A percentile compares a stretch with the other conserved stretches of the same genome.
phyloP scores from a whole-genome alignment of 92 coral and sea anemone species.

The Anthopleura xanthogrammica region DNA sequence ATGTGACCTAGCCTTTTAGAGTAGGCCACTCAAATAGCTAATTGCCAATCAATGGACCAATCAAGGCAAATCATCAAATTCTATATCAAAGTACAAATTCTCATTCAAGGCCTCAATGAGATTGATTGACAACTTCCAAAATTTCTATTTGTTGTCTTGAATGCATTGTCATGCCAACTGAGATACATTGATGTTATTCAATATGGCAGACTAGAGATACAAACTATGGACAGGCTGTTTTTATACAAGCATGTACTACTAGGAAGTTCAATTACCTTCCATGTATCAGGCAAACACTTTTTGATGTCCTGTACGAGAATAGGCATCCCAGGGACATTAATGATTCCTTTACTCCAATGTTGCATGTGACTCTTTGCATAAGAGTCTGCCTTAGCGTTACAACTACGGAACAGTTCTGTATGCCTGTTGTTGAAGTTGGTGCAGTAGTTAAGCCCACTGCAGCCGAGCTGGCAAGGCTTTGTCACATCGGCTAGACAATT shows the following conservation, averaged over 20 bases:
- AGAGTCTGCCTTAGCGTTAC: constrained; percentile 65
- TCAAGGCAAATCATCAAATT: neutral
- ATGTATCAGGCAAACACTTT: constrained; percentile 85
- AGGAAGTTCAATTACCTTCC: constrained; percentile 70
- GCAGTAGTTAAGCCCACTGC: constrained; percentile 82
- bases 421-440: constrained; percentile 95
- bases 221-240: too few relatives aligned
- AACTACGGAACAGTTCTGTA: constrained; percentile 93
- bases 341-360: constrained; percentile 81
- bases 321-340: constrained; percentile 69
- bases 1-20: neutral
- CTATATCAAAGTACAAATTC: too few relatives aligned
- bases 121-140: too few relatives aligned
- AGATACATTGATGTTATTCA: too few relatives aligned
- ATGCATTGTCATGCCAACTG: too few relatives aligned
- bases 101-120: too few relatives aligned
- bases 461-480: constrained; percentile 87
- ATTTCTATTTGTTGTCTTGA: too few relatives aligned
- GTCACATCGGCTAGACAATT: constrained; percentile 93
- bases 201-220: too few relatives aligned
- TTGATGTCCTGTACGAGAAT: constrained; percentile 87
- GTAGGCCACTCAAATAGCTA: neutral
- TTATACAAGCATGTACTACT: neutral
- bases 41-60: neutral
- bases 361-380: constrained; percentile 84